A percentile compares a stretch with the other conserved stretches of the same genome.
These are phyloP conservation scores for Bufo bufo DNA, from an alignment of 2,113 vertebrate genomes.

Conservation along the genomic window DNA sequence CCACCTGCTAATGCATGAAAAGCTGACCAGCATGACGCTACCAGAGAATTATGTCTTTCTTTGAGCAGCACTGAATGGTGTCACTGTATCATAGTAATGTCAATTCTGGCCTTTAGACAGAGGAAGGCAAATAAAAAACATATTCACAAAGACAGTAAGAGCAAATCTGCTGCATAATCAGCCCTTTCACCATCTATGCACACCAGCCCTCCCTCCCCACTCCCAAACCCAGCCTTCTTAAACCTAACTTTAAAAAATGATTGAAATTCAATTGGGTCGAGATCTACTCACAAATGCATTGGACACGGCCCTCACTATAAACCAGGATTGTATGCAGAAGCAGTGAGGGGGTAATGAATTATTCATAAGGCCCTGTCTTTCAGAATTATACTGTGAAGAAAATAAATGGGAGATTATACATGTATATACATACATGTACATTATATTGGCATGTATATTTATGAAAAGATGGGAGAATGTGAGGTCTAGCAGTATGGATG, in stretches of 20 bases:
- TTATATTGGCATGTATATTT: slow-evolving; percentile 54
- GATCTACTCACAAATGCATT: slow-evolving; percentile 67
- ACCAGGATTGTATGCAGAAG: slow-evolving; percentile 71
- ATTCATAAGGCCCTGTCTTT: slow-evolving; percentile 76
- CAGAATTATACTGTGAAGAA: slow-evolving; percentile 76
- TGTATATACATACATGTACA: slow-evolving; percentile 56
- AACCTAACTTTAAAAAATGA: slow-evolving; percentile 57
- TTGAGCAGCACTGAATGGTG: slow-evolving; percentile 31
- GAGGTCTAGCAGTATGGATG: neutral
- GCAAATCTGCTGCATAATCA: slow-evolving; percentile 50
- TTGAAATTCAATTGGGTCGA: slow-evolving; percentile 56
- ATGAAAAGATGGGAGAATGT: slow-evolving; percentile 55
- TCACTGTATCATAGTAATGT: slow-evolving; percentile 50
- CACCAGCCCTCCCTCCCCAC: neutral
- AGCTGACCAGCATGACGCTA: neutral
- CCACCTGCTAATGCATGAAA: slow-evolving; percentile 31
- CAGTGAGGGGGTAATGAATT: slow-evolving; percentile 72
- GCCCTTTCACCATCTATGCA: neutral
- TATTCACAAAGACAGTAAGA: slow-evolving; percentile 44
- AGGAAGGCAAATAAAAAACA: slow-evolving; percentile 34
- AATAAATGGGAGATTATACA: slow-evolving; percentile 72
- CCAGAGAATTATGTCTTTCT: slow-evolving; percentile 27
- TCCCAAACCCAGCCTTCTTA: neutral
- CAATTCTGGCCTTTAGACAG: slow-evolving; percentile 26
- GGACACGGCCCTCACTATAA: slow-evolving; percentile 66